Evolutionary conservation across 1,140 invertebrate genomes (phyloP), one percentile per base, ranked within the genome.

Genomic region (Micrasema longulum): DNA sequence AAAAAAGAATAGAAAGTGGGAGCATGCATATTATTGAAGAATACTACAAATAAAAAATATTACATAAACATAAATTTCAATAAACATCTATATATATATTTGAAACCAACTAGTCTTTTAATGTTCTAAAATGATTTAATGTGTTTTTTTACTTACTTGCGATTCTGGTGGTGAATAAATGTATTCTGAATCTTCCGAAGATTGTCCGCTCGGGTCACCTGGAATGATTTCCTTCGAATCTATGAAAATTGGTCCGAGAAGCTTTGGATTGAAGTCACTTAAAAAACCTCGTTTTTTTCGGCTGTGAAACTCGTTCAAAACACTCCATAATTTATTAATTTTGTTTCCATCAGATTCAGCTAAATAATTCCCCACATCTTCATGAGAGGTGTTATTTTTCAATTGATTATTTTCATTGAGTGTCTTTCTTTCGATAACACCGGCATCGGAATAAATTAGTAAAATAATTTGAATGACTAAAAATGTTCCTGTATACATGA

Each of bases 181-280:
- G 22, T 72, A 72, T 31, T 50, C 48, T 63, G 38, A 16, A 11
- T 35, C 63, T 22, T 36, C 41, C 9, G 14, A n/a, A 38, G 1
- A 23, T 55, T 38, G 41, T 41, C 20, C 63, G 6, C 23, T 43
- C 4, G 18, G 72, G 63, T 12, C 63, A 26, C 41, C 60, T 45
- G 1, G 63, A 71, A 53, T 74, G 63, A 60, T 74, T 60, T 47
- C 69, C 67, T 22, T 35, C 47, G 72, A 62, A 45, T 71, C 60
- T 36, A 12, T 6, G 7, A 48, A 36, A 45, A 70, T 14, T 10
- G 53, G 55, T 62, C 53, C 68, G 5, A 52, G 9, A 1, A 36
- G 36, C 38, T 63, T 70, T 18, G 31, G 20, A 48, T 68, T 7
- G 35, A 52, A 31, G 3, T 45, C 50, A 67, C 66, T 43, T 10